phyloP scores from a whole-genome alignment of 2,113 vertebrate genomes.

The Polypterus bichir region DNA sequence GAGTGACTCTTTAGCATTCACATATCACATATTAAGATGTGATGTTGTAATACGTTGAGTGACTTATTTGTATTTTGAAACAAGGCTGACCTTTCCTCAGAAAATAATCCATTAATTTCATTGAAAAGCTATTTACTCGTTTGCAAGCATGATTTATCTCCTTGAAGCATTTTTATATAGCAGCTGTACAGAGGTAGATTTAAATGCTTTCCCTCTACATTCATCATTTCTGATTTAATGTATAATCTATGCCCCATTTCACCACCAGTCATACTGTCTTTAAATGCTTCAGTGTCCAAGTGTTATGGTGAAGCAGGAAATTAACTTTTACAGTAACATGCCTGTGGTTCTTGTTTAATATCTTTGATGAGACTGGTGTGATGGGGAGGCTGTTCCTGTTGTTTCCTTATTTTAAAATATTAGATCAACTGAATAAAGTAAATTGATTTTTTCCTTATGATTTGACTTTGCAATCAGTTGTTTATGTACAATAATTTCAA shows the following conservation, averaged over 20 bases:
- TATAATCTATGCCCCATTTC: conserved; percentile 26
- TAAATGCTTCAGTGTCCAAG: conserved; percentile 9
- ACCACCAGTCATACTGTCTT: conserved; percentile 12
- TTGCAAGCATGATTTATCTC: conserved; percentile 26
- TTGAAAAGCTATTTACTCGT: conserved; percentile 24
- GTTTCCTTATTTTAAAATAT: conserved; percentile 23
- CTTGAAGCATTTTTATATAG: conserved; percentile 16
- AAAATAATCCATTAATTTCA: conserved; percentile 15
- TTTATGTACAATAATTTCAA: too few relatives aligned
- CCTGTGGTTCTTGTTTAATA: conserved; percentile 9
- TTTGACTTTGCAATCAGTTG: too few relatives aligned
- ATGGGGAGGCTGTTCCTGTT: conserved; percentile 22
- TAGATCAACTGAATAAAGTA: conserved; percentile 11
- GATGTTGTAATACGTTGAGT: conserved; percentile 2
- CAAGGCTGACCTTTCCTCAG: conserved; percentile 17
- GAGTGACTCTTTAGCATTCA: not conserved
- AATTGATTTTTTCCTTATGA: too few relatives aligned
- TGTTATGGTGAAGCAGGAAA: conserved; percentile 12
- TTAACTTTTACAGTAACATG: conserved; percentile 8
- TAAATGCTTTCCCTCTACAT: conserved; percentile 23
- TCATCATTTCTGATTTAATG: conserved; percentile 23
- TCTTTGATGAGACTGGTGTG: conserved; percentile 20
- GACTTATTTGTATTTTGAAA: conserved; percentile 19
- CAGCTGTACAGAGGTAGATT: conserved; percentile 18
- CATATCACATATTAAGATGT: conserved; percentile 5